Percentiles rank a stretch among this genome's conserved stretches.
Conservation (phyloP, 2,113 vertebrate genomes). For the Tyto alba region DNA sequence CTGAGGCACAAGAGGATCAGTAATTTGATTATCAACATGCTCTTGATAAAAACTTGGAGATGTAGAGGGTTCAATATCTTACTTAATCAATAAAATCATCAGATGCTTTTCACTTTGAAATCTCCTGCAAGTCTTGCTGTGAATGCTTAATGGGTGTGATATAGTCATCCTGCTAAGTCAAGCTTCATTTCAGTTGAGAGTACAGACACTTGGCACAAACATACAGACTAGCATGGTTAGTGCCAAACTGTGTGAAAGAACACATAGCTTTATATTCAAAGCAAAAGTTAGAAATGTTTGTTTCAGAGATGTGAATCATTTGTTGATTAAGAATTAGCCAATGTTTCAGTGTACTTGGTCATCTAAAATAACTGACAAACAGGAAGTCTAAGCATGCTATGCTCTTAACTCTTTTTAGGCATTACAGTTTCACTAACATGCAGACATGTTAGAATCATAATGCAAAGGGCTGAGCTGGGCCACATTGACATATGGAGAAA, state of each 20-base stretch:
- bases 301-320: not conserved
- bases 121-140: not conserved
- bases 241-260: not conserved
- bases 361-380: not conserved
- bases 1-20: not conserved
- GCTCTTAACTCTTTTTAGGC: not conserved
- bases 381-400: not conserved
- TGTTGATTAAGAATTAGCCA: not conserved
- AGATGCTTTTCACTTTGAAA: not conserved
- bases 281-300: not conserved
- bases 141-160: not conserved
- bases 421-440: not conserved
- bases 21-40: not conserved
- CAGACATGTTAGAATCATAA: fast-evolving
- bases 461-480: not conserved
- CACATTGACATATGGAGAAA: not conserved
- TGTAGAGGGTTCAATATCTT: not conserved
- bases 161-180: not conserved
- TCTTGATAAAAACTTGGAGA: not conserved
- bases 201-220: not conserved
- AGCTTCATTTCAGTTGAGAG: not conserved
- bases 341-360: not conserved
- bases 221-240: not conserved
- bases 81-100: not conserved
- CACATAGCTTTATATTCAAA: not conserved